Base-by-base conservation (phyloP, 2,113 vertebrate species). In the Eudorcas thomsonii region DNA sequence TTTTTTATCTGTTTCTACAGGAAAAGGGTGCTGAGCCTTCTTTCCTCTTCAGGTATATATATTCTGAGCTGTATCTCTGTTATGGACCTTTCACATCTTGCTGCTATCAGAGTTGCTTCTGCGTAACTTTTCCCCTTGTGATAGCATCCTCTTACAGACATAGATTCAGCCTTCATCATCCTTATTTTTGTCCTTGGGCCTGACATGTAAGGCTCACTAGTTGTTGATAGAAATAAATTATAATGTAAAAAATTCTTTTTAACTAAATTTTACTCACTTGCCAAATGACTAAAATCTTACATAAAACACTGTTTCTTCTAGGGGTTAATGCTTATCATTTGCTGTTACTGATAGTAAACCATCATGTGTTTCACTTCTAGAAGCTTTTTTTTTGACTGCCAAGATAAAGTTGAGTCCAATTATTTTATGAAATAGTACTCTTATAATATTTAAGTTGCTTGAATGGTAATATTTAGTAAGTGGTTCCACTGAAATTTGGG, bases 351-450 rank as follows among this genome's bases (percentile, higher is more conserved):
- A 33, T 48, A 62, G 33, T 48, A 59, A 92, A 26, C 7, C 11
- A 64, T 90, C 80, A 85, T 81, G 67, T 25, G 23, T 82, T 96
- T 91, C 21, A 43, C 83, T 90, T 96, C 39, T 91, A 54, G 90
- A 91, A 94, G 19, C 12, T n/a, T 39, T 77, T 85, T 90, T 93
- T 67, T 78, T 64, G n/a, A 86, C 54, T 82, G n/a, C 59, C 52
- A 55, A 60, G 52, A 78, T 48, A 78, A 74, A 43, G 59, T 33
- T 55, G 52, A 85, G 48, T 74, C 57, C 57, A 26, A 25, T 82
- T 64, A 74, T 88, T 13, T 59, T 82, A 77, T 64, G 78, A 36
- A 93, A 23, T 77, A 77, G 52, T 36, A 21, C 59, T 74, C 12
- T 39, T 81, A 1, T 33, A 36, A 30, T 93, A 55, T 87, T 87